Percentiles rank a stretch among this genome's conserved stretches.
Evolutionary conservation across 2,888 invertebrate genomes (phyloP).

Genomic region (Muscina levida): DNA sequence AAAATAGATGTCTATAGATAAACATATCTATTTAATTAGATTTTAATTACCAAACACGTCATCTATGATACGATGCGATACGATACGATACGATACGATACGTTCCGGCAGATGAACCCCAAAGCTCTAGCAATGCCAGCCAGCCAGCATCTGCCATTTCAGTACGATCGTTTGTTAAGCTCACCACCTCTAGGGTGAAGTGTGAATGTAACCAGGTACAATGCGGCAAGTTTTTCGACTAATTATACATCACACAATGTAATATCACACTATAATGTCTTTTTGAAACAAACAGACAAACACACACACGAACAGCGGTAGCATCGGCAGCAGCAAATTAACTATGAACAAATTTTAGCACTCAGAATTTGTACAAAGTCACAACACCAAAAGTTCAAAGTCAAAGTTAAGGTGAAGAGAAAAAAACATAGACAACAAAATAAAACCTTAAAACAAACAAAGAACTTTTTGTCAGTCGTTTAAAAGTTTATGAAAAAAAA

Average conservation of each 20-base stretch:
- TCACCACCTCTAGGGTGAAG: slow-evolving; percentile 8
- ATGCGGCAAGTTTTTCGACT: background rate
- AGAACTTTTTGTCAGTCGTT: background rate
- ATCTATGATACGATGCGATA: too few species aligned
- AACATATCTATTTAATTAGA: slow-evolving; percentile 38
- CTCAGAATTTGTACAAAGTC: slow-evolving; percentile 28
- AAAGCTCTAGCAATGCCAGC: slow-evolving; percentile 5
- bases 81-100: too few species aligned
- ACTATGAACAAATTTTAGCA: background rate
- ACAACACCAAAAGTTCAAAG: slow-evolving; percentile 36
- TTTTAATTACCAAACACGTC: slow-evolving; percentile 61
- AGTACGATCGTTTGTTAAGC: background rate
- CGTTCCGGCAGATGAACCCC: slow-evolving; percentile 27
- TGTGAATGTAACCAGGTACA: slow-evolving; percentile 1
- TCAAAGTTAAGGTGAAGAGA: slow-evolving; percentile 46
- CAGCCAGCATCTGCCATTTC: background rate
- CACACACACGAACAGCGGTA: background rate
- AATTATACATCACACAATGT: background rate
- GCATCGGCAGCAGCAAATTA: too few species aligned
- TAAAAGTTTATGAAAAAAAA: background rate
- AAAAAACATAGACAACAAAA: background rate
- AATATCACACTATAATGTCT: background rate
- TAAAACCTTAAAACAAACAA: background rate
- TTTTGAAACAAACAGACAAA: background rate
- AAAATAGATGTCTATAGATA: background rate